Conservation (phyloP, 2,888 invertebrate genomes). For the Athetis lepigone region DNA sequence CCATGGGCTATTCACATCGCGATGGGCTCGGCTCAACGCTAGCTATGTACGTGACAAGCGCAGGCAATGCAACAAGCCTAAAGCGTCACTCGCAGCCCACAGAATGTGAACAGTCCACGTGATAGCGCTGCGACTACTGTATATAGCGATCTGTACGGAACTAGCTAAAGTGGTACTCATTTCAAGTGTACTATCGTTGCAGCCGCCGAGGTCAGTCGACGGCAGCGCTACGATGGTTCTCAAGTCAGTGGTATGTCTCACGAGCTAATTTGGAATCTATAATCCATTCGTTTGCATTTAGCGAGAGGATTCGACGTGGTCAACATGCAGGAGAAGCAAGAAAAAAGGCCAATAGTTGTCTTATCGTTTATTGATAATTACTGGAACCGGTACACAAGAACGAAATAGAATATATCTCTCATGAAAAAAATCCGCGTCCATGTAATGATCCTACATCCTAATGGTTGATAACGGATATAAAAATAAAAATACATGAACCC, state of each 20-base stretch:
- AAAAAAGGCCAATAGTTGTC: slow-evolving; percentile 87
- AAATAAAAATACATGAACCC: slow-evolving; percentile 85
- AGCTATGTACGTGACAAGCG: slow-evolving; percentile 61
- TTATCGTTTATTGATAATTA: slow-evolving; percentile 87
- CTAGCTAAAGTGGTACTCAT: slow-evolving; percentile 65
- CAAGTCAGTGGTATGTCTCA: slow-evolving; percentile 50
- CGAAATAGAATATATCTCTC: slow-evolving; percentile 70
- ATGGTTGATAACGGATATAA: slow-evolving; percentile 81
- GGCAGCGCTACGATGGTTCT: slow-evolving; percentile 54
- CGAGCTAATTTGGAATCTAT: slow-evolving; percentile 57
- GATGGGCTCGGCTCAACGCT: slow-evolving; percentile 52
- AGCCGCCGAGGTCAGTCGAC: slow-evolving; percentile 57
- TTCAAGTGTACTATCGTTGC: slow-evolving; percentile 55
- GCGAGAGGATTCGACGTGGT: slow-evolving; percentile 72
- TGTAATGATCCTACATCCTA: slow-evolving; percentile 74
- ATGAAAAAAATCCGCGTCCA: slow-evolving; percentile 75
- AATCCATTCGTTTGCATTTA: slow-evolving; percentile 60
- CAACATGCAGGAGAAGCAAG: slow-evolving; percentile 87
- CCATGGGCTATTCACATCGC: slow-evolving; percentile 59
- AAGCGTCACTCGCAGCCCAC: slow-evolving; percentile 57
- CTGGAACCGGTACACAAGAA: slow-evolving; percentile 86
- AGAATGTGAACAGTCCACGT: slow-evolving; percentile 60
- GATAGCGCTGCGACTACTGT: slow-evolving; percentile 63
- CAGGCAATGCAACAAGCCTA: slow-evolving; percentile 56
- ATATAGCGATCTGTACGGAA: slow-evolving; percentile 66